Conservation (phyloP, 2,797 vertebrate species). For the Liasis olivaceus region DNA sequence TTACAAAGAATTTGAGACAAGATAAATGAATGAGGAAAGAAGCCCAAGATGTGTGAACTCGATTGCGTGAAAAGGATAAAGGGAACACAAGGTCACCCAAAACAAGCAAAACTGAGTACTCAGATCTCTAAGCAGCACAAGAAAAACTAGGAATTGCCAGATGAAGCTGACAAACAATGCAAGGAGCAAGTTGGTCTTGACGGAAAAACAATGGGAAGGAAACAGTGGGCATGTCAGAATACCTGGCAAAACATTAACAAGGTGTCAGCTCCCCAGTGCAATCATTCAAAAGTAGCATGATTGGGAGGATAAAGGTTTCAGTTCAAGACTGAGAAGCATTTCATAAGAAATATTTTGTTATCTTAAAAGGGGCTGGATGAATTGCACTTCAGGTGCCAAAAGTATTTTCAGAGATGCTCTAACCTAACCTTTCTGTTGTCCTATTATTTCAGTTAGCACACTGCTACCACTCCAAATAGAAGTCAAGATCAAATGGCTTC, state of each 20-base stretch:
- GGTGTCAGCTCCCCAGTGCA: not conserved
- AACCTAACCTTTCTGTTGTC: not conserved
- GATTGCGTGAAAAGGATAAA: not conserved
- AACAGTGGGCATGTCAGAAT: not conserved
- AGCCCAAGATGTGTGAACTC: not conserved
- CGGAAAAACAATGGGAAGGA: not conserved
- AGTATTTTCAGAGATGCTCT: not conserved
- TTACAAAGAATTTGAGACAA: not conserved
- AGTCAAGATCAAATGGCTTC: not conserved
- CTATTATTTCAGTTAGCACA: not conserved
- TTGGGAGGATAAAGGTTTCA: not conserved
- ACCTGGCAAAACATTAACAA: not conserved
- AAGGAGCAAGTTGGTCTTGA: not conserved
- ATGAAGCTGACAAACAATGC: not conserved
- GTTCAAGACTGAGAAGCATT: not conserved
- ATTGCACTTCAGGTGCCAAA: not conserved
- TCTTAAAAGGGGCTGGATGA: not conserved
- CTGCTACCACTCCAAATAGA: not conserved
- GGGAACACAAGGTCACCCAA: not conserved
- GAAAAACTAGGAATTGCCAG: not conserved
- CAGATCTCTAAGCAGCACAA: not conserved
- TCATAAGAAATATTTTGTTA: not conserved
- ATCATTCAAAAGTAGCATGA: not conserved
- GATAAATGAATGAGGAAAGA: not conserved
- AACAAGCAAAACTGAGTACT: not conserved